Evolutionary conservation across 2,113 vertebrate species (phyloP), one percentile per base, ranked within the genome.

Genomic region (Silurus meridionalis): DNA sequence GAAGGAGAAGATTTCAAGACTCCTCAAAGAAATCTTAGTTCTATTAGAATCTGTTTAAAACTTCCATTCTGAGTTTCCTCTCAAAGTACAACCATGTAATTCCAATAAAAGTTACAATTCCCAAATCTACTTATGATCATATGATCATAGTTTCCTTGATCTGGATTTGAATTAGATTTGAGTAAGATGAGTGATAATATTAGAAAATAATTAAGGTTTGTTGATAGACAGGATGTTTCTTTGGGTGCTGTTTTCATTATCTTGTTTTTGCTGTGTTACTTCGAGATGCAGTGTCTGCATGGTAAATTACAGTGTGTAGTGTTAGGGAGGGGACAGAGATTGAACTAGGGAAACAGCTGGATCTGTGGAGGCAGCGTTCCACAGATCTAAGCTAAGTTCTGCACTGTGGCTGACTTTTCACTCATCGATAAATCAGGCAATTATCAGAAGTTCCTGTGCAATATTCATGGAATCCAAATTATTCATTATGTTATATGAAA

Each of bases 371-470:
- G 80, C 57, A 9, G 63, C 53, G 37, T 74, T 82, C 83, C 83
- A 67, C 57, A 60, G 67, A 69, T 53, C 78, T 74, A 58, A 63
- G 72, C 58, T 80, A 58, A 61, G 84, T 72, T 46, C 82, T 80
- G 46, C 83, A 60, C 74, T 46, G 64, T 83, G 80, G n/a, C 77
- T 89, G 90, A 88, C 46, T 86, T 90, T 90, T 90, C 66, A 77
- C 46, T 91, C 79, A 87, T 80, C 46, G 37, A 64, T 53, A 90
- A 89, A 88, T 91, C 83, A 88, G 85, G 77, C 80, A 87, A 85
- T 86, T 72, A 87, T 79, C 84, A 82, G 19, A 28, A 80, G 63
- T 64, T 60, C 84, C 50, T 78, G 50, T 75, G 82, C 67, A 74
- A n/a, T 69, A 52, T 7, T 55, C 78, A 21, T 53, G 58, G 57